These are phyloP conservation scores for Rhagophthalmus giganteus DNA, from an alignment of 2,888 invertebrate species.

Conservation along the genomic window DNA sequence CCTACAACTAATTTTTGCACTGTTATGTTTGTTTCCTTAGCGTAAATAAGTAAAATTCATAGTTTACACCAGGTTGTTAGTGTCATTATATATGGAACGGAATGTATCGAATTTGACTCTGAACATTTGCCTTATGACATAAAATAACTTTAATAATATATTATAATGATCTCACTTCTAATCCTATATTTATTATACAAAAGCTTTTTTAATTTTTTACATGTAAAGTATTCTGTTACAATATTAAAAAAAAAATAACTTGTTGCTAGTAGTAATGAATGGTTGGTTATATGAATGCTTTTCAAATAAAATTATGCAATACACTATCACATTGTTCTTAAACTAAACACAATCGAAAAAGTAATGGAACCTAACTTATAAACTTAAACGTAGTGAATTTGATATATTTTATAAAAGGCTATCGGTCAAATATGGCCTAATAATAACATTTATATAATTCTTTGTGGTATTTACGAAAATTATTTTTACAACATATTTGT, in stretches of 20 bases:
- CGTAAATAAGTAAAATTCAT: neutral
- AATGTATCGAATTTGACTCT: neutral
- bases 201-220: conserved; percentile 16
- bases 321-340: no score
- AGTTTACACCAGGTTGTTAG: neutral
- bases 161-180: conserved; percentile 4
- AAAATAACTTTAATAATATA: conserved; percentile 11
- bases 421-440: no score
- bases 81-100: neutral
- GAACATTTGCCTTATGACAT: conserved; percentile 23
- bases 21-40: conserved; percentile 6
- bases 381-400: no score
- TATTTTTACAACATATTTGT: no score
- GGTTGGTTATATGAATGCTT: neutral
- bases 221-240: conserved; percentile 6
- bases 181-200: conserved; percentile 6
- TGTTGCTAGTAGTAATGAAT: neutral
- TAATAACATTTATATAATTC: no score
- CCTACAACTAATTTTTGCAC: conserved; percentile 1
- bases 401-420: no score
- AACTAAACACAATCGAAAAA: no score
- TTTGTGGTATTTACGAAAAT: no score
- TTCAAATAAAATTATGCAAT: neutral
- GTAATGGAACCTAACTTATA: no score
- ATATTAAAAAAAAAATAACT: conserved; percentile 9